These are phyloP conservation scores for Seira musarum DNA, from an alignment of 2,888 invertebrate genomes.

Conservation along the genomic window DNA sequence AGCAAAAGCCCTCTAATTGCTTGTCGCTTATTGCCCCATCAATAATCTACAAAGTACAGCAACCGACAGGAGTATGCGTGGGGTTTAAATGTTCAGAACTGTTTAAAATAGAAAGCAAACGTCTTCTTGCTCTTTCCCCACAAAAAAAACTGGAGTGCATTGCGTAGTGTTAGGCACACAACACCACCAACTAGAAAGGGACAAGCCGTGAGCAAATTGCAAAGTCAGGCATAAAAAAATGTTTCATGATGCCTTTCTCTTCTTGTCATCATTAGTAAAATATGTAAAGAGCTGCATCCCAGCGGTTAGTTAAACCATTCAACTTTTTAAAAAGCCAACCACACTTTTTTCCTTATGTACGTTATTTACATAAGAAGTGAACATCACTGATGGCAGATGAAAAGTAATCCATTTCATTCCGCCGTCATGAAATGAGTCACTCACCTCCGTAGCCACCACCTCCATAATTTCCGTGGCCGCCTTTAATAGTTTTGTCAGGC, in stretches of 20 bases:
- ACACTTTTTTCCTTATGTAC: background rate
- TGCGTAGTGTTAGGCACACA: no score
- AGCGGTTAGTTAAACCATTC: no score
- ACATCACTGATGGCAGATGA: no score
- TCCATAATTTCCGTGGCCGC: conserved; percentile 48
- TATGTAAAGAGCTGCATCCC: no score
- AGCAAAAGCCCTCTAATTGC: background rate
- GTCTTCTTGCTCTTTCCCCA: background rate
- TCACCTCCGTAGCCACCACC: conserved; percentile 57
- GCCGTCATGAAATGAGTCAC: conserved; percentile 20
- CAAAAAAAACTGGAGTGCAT: background rate
- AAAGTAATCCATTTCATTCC: no score
- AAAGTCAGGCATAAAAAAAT: background rate
- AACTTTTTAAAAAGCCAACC: background rate
- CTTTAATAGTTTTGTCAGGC: conserved; percentile 37
- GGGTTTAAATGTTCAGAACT: background rate
- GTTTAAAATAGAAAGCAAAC: background rate
- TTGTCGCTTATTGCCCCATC: background rate
- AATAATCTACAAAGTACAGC: background rate
- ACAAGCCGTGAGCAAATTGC: background rate
- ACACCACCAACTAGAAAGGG: background rate
- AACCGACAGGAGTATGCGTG: background rate
- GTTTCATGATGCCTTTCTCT: background rate
- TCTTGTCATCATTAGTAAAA: background rate
- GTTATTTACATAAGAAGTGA: background rate